Evolutionary conservation across 2,113 vertebrate genomes (phyloP), one percentile per base, ranked within the genome.

Genomic region (Sceloporus undulatus): DNA sequence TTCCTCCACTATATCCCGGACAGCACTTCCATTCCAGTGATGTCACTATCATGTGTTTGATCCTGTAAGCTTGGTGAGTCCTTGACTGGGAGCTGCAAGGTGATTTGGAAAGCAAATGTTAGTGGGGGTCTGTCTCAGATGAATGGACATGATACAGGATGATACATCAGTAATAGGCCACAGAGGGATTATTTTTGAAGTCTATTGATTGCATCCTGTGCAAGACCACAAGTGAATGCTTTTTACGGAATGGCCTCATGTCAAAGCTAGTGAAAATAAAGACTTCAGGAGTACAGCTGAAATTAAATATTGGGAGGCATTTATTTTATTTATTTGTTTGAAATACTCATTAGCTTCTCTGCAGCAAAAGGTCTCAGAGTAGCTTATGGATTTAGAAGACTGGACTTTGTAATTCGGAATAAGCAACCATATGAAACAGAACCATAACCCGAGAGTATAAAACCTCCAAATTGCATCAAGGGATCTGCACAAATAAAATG

Each of bases 11-110:
- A 84, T 96, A 97, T 3, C 97, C 96, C 27, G 97, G 97, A 79
- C 97, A 98, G 92, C 97, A 98, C 75, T 94, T 97, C 97, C 97
- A 98, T 70, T 97, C 96, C 93, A 97, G 82, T 0, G 96, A 97
- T 1, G 97, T 98, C 52, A 97, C 94, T 34, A 97, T 97, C 92
- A 96, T 97, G 84, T 98, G 97, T 85, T 96, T 97, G 85, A 97
- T 95, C 82, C 94, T 97, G 77, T 97, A 98, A 54, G 95, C 90
- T 82, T 96, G 95, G 9, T 90, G 95, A 4, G 93, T 90, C 82
- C 86, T 11, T 90, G 94, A 87, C 91, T 94, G 96, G 73, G 95
- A 94, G 87, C 97, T 98, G 75, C 52, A 91, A 83, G 94, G 77
- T 1, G 88, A 79, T 89, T 85, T 34, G 84, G 84, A 66, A 78